These are phyloP conservation scores for Melangyna quadrimaculata DNA, from an alignment of 2,888 invertebrate species.

Conservation along the genomic window DNA sequence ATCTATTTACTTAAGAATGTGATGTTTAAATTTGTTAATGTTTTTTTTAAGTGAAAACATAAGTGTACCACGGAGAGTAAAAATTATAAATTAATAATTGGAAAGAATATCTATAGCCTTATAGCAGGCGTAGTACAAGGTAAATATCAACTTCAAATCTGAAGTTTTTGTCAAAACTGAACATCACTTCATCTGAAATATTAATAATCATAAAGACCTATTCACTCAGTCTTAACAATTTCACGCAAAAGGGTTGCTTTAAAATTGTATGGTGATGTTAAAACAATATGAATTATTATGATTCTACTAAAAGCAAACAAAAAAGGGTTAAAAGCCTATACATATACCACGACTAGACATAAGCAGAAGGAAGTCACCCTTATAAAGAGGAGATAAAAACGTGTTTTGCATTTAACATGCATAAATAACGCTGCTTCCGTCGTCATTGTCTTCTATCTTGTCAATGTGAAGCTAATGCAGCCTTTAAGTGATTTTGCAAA, in stretches of 20 bases:
- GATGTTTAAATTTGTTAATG: background rate
- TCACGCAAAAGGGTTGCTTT: slow-evolving; percentile 13
- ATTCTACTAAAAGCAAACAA: slow-evolving; percentile 6
- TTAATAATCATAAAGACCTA: slow-evolving; percentile 10
- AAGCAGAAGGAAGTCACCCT: slow-evolving; percentile 34
- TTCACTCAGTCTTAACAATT: background rate
- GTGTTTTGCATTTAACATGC: slow-evolving; percentile 61
- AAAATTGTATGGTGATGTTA: slow-evolving; percentile 29
- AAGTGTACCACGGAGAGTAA: background rate
- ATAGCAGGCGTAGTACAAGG: background rate
- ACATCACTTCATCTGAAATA: background rate
- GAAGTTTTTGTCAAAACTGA: background rate
- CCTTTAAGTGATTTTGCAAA: slow-evolving; percentile 59
- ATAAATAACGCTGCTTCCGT: slow-evolving; percentile 42
- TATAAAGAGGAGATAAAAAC: slow-evolving; percentile 29
- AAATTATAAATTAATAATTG: background rate
- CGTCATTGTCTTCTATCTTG: background rate
- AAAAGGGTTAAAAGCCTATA: slow-evolving; percentile 56
- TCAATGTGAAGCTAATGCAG: slow-evolving; percentile 40
- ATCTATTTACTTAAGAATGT: no score
- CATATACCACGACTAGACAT: slow-evolving; percentile 50
- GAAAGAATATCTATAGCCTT: background rate
- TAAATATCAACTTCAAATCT: background rate
- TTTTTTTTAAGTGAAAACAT: background rate
- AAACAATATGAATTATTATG: slow-evolving; percentile 60